Evolutionary conservation across 2,797 vertebrate species (phyloP), one percentile per base, ranked within the genome.

Genomic region (Lepilemur septentrionalis): DNA sequence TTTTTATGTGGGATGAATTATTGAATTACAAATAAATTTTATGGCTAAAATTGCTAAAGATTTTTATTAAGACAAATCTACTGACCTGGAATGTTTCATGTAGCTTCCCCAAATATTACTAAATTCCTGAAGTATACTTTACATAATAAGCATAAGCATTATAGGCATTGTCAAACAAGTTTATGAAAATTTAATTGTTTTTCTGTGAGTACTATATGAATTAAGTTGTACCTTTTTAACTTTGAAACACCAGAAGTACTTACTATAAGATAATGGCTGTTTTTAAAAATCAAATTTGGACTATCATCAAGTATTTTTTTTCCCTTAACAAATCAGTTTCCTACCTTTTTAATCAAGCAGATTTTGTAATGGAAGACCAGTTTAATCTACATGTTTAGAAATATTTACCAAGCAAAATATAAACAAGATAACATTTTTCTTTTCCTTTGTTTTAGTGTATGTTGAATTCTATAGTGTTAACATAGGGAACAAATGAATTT

Each of bases 11-110:
- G 4, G n/a, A 48, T 85, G 38, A 96, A 70, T 81, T 48, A 79
- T 59, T 96, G 4, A 95, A 82, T 92, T 91, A 28, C 48, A 80
- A 89, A 86, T 59, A 72, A 91, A 11, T 67, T 59, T 84, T 67
- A 43, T 59, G 18, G 17, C 10, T n/a, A 30, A 91, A 91, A 82
- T 65, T 78, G 23, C 28, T 86, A 20, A 89, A 61, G 5, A 35
- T 65, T 85, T 94, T 76, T 92, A 81, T 75, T 85, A 96, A 80
- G 14, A 18, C 22, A 65, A 63, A 61, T 63, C 35, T 89, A 41
- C 0, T 89, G 25, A 81, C 22, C 30, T 93, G 46, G 6, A 89
- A 80, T 92, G 22, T 82, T 78, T 84, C 15, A 38, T 18, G 25
- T 50, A 69, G 22, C 28, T 89, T 41, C 23, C 5, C 15, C 6